A percentile compares a stretch with the other conserved stretches of the same genome.
Evolutionary conservation across 1,140 invertebrate species (phyloP).

Genomic region (Lucilia cuprina): DNA sequence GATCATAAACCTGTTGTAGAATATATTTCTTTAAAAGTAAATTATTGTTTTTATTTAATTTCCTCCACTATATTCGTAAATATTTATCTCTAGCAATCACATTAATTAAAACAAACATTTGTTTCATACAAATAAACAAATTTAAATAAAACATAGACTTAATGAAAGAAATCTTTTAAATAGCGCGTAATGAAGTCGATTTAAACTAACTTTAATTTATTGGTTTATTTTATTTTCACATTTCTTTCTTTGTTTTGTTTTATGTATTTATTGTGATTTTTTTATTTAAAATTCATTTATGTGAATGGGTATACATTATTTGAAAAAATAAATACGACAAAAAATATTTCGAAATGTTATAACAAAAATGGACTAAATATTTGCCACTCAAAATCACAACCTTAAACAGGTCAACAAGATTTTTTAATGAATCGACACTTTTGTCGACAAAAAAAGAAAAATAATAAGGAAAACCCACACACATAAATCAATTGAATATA

Average conservation of each 20-base stretch:
- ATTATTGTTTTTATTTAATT: no score
- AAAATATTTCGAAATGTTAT: neutral
- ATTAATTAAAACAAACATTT: neutral
- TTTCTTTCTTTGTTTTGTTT: neutral
- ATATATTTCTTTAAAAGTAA: no score
- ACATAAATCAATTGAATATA: neutral
- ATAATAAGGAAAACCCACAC: no score
- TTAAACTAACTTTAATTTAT: neutral
- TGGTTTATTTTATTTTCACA: neutral
- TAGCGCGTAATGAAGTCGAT: neutral
- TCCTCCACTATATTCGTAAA: no score
- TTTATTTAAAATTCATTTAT: neutral
- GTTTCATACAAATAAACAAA: no score
- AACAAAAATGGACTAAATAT: slow-evolving; percentile 4
- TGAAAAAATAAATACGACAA: neutral
- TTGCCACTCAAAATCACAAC: neutral
- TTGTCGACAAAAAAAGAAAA: neutral
- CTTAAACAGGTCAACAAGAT: neutral
- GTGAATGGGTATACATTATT: neutral
- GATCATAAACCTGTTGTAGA: no score
- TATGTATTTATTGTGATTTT: neutral
- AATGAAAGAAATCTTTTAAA: no score
- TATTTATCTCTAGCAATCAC: no score
- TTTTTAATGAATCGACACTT: slow-evolving; percentile 5
- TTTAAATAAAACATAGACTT: no score